phyloP scores from a whole-genome alignment of 2,113 vertebrate species.

The Sigmodon hispidus region DNA sequence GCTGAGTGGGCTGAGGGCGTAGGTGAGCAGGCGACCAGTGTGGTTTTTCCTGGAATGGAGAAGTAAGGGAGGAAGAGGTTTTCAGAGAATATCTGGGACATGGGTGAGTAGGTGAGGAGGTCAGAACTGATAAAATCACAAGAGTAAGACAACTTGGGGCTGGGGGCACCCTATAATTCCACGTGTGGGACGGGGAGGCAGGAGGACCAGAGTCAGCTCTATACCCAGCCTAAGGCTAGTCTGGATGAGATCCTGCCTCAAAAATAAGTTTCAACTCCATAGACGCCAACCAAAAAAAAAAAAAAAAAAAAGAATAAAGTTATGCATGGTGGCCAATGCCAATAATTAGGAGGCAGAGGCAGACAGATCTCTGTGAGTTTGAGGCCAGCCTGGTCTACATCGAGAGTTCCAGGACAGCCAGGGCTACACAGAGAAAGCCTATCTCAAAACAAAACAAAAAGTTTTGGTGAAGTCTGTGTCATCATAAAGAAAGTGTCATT shows the following conservation, averaged over 20 bases:
- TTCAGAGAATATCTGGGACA: neutral
- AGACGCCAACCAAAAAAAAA: neutral
- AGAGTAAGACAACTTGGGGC: neutral
- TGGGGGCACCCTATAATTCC: neutral
- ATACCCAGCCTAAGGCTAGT: neutral
- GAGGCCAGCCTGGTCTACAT: neutral
- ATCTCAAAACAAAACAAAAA: neutral
- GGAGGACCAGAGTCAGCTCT: neutral
- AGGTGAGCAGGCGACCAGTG: neutral
- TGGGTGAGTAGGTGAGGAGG: neutral
- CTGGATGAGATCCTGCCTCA: neutral
- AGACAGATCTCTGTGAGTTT: neutral
- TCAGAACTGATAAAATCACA: neutral
- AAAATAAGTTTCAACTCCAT: neutral
- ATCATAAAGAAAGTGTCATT: neutral
- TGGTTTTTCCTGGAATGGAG: neutral
- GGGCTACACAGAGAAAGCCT: neutral
- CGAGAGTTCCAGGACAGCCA: neutral
- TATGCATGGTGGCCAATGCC: neutral
- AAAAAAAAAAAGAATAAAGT: neutral
- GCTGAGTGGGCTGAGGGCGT: neutral
- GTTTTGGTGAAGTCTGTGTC: neutral
- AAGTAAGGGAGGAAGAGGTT: neutral
- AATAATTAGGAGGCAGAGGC: neutral
- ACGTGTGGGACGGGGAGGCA: neutral